These are phyloP conservation scores for Andricus curvator DNA, from an alignment of 2,888 invertebrate species.

Conservation along the genomic window DNA sequence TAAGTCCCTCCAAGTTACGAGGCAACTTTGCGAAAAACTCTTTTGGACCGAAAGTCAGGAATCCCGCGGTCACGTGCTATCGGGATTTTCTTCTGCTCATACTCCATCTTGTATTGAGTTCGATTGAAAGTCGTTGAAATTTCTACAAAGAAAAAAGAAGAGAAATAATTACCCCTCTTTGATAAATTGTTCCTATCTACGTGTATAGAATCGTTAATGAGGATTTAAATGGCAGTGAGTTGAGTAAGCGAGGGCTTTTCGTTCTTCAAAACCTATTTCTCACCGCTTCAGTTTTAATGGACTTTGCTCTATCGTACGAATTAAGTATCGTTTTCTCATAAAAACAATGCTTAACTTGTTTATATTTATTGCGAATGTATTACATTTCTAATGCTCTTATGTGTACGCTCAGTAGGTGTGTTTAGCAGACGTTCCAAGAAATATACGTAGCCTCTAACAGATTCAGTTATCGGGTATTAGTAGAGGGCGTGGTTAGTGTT, in stretches of 20 bases:
- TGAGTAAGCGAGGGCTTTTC: not conserved
- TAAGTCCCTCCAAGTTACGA: conserved; percentile 59
- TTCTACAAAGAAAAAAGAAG: conserved; percentile 29
- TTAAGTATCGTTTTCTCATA: not conserved
- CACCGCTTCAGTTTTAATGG: too few species aligned
- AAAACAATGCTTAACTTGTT: too few species aligned
- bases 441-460: too few species aligned
- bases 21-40: conserved; percentile 51
- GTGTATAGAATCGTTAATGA: conserved; percentile 32
- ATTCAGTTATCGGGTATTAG: too few species aligned
- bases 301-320: not conserved
- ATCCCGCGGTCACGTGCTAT: conserved; percentile 39
- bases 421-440: too few species aligned
- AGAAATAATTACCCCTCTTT: conserved; percentile 36
- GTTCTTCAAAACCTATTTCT: conserved; percentile 5
- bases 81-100: conserved; percentile 35
- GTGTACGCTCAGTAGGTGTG: too few species aligned
- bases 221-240: conserved; percentile 1
- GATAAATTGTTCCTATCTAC: conserved; percentile 37
- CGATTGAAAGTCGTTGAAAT: conserved; percentile 40
- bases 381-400: too few species aligned
- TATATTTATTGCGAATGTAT: too few species aligned
- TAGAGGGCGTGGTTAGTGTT: too few species aligned
- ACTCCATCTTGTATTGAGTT: conserved; percentile 17
- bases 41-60: conserved; percentile 31